Base-by-base conservation (phyloP, 2,113 vertebrate species). In the Gasterosteus aculeatus region DNA sequence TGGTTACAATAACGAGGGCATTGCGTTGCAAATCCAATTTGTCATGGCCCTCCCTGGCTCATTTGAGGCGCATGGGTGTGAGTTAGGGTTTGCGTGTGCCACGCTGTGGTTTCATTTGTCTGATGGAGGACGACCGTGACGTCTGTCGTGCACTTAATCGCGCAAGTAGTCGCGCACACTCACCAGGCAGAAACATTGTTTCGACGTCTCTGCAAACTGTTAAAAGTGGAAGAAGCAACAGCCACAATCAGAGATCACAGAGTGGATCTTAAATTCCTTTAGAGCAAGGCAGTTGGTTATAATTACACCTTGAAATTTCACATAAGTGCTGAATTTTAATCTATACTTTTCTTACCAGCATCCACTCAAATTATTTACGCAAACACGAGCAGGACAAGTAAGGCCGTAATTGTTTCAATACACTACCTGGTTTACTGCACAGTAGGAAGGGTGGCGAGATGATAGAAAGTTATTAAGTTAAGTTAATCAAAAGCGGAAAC, bases 1-100 rank as follows among this genome's bases (percentile, higher is more conserved):
- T 75, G 85, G 91, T 74, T 90, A 93, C 92, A 81, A 90, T 83
- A 88, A 91, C 85, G 59, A 92, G 88, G 91, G 84, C 88, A 91
- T 83, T 77, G 91, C 75, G 38, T 79, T 71, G 82, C 83, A 87
- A 91, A 91, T 87, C 81, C 81, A 84, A 92, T 89, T 89, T 72
- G 65, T 74, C 69, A 75, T 41, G 77, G 80, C 58, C 59, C 75
- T 78, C 60, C 72, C 46, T 76, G 84, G 78, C 61, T 87, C 75
- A 80, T 69, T 60, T 42, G 57, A 69, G 47, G 78, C 78, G 78
- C 76, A 78, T 16, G 29, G 74, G 75, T 80, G 74, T 63, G 70
- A 69, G 58, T 77, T 53, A 61, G 51, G 57, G 64, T 72, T 71
- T 69, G 71, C 16, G 58, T 49, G 33, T 5, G n/a, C 29, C 26